phyloP scores from a whole-genome alignment of 2,113 vertebrate genomes.

The Sander lucioperca region DNA sequence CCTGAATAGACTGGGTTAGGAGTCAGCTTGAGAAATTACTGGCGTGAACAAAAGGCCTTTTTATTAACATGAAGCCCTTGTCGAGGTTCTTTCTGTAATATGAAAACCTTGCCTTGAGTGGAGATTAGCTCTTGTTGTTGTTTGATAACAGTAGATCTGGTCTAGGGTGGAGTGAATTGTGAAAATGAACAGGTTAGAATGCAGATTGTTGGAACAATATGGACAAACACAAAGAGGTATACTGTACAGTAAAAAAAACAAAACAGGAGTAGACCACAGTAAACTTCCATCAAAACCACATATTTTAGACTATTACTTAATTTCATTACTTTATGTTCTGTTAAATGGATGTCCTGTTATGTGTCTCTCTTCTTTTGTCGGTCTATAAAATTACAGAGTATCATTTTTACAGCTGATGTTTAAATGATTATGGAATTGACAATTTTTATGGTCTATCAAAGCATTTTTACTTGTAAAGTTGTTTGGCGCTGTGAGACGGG shows the following conservation, averaged over 20 bases:
- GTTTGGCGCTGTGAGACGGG: not conserved
- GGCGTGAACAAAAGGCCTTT: constrained; percentile 74
- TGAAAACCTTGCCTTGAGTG: constrained; percentile 57
- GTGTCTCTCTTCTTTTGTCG: not conserved
- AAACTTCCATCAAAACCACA: not conserved
- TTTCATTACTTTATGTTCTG: not conserved
- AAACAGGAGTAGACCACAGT: not conserved
- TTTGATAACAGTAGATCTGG: constrained; percentile 50
- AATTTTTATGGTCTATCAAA: not conserved
- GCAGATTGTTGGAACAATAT: constrained; percentile 1
- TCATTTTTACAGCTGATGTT: constrained; percentile 13
- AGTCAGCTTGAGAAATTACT: constrained; percentile 76
- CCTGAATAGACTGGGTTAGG: constrained; percentile 75
- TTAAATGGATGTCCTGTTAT: not conserved
- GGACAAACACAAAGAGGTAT: not conserved
- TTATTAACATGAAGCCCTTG: constrained; percentile 63
- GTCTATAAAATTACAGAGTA: constrained; percentile 6
- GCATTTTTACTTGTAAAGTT: constrained; percentile 1
- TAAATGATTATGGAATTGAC: not conserved
- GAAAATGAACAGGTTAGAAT: constrained; percentile 21
- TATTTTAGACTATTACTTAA: not conserved
- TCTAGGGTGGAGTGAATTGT: constrained; percentile 22
- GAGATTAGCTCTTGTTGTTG: constrained; percentile 50
- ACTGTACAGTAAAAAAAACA: not conserved
- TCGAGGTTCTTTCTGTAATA: constrained; percentile 46